Evolutionary conservation across 2,797 vertebrate genomes (phyloP).

Genomic region (Malurus splendens): DNA sequence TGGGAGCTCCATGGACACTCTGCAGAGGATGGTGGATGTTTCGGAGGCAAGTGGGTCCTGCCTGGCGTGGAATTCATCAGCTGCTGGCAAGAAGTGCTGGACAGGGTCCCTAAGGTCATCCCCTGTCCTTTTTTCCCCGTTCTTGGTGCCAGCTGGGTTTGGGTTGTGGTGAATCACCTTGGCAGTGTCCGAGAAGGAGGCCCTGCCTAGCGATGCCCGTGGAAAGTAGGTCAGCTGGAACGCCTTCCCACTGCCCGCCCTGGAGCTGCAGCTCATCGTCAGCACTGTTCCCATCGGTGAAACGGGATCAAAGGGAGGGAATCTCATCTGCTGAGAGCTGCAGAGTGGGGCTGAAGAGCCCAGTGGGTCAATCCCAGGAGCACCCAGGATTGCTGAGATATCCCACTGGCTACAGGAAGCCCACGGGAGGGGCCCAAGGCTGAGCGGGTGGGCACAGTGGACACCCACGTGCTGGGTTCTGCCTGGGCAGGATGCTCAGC

Average conservation of each 20-base stretch:
- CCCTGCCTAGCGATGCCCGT: background rate
- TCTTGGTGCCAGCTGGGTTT: background rate
- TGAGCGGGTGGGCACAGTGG: rapidly evolving
- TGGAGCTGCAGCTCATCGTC: rapidly evolving
- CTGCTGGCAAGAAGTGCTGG: background rate
- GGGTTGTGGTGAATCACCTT: background rate
- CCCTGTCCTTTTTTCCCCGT: background rate
- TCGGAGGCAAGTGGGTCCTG: rapidly evolving
- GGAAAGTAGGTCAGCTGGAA: slow-evolving; percentile 47
- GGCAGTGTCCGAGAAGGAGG: background rate
- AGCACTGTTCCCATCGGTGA: rapidly evolving
- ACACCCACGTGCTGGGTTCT: background rate
- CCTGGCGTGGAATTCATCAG: background rate
- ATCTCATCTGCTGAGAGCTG: rapidly evolving
- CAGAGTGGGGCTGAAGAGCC: background rate
- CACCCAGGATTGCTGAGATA: background rate
- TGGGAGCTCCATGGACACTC: background rate
- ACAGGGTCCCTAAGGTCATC: background rate
- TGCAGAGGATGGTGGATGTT: background rate
- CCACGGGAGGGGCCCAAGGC: rapidly evolving
- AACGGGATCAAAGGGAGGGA: background rate
- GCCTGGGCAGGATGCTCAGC: background rate
- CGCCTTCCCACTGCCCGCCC: background rate
- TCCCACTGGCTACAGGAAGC: background rate
- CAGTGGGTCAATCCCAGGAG: background rate